phyloP scores from a whole-genome alignment of 2,888 invertebrate genomes.

The Cinara cedri region DNA sequence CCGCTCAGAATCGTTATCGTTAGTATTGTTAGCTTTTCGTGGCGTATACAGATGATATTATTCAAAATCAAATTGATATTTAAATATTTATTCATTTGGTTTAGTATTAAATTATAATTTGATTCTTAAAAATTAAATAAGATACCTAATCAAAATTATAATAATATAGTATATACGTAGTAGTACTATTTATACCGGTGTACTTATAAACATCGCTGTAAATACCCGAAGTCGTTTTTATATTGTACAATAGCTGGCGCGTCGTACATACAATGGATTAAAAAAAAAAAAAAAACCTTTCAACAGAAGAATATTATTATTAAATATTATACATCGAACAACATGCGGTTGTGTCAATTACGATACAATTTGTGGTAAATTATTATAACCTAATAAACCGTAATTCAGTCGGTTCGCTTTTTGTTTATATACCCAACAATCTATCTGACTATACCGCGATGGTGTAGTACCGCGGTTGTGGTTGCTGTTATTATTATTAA shows the following conservation, averaged over 20 bases:
- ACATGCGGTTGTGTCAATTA: conserved; percentile 45
- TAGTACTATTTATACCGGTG: no score
- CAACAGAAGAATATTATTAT: neutral
- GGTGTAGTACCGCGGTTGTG: conserved; percentile 36
- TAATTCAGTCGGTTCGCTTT: conserved; percentile 49
- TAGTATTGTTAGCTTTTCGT: no score
- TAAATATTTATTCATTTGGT: no score
- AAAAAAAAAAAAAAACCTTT: conserved; percentile 19
- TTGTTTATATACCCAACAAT: neutral
- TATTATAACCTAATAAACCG: conserved; percentile 52
- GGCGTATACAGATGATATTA: no score
- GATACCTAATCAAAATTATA: no score
- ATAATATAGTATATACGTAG: no score
- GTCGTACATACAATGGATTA: neutral
- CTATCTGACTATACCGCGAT: neutral
- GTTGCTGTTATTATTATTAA: conserved; percentile 45
- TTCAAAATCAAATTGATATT: no score
- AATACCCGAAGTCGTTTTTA: neutral
- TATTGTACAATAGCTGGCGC: neutral
- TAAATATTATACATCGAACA: no score
- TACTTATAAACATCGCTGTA: neutral
- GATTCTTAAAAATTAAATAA: no score
- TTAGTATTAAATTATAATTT: no score
- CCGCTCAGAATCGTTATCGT: no score
- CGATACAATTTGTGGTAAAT: conserved; percentile 51